Percentiles rank a stretch among this genome's conserved stretches.
Conservation (phyloP, 2,888 invertebrate species). For the Erebia aethiops region DNA sequence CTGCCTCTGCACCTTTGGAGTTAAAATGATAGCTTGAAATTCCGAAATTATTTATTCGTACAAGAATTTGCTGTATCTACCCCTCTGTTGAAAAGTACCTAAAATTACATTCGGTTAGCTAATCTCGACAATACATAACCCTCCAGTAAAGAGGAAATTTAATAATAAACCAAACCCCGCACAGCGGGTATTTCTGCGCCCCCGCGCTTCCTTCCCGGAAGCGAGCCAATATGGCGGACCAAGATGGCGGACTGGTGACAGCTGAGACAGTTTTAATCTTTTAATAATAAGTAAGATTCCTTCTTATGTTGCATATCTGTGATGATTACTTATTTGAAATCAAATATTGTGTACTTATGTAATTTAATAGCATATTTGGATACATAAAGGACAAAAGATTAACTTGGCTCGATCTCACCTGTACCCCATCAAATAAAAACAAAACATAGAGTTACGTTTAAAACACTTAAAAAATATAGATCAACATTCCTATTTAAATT, state of each 20-base stretch:
- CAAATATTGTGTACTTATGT: no score
- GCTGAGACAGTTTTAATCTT: constrained; percentile 24
- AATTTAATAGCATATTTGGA: no score
- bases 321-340: no score
- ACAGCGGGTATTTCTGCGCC: not conserved
- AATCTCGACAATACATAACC: constrained; percentile 8
- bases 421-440: no score
- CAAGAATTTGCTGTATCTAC: not conserved
- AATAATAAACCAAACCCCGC: constrained; percentile 28
- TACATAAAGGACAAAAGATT: no score
- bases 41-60: not conserved
- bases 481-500: no score
- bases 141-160: constrained; percentile 38
- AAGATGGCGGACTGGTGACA: constrained; percentile 45
- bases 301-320: not conserved
- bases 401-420: no score
- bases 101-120: constrained; percentile 11
- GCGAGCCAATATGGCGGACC: constrained; percentile 49
- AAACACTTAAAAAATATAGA: no score
- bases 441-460: no score
- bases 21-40: not conserved
- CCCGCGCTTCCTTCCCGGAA: constrained; percentile 48
- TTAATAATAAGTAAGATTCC: not conserved
- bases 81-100: not conserved
- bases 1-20: no score